Conservation (phyloP, 2,888 invertebrate genomes). For the Tiliacea aurago region DNA sequence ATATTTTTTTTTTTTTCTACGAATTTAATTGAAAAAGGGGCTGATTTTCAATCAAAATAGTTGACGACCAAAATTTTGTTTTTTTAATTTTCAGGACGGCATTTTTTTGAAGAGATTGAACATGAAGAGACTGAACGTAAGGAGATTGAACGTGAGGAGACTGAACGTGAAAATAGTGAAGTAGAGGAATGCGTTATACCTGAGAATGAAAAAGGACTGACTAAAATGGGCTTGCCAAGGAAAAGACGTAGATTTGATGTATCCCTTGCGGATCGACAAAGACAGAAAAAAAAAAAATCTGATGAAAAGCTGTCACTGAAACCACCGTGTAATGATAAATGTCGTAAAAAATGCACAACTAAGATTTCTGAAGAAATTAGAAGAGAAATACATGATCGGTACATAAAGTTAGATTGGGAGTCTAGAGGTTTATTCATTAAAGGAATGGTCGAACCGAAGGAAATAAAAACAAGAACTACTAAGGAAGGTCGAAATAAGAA, state of each 20-base stretch:
- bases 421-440: conserved; percentile 20
- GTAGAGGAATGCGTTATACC: conserved; percentile 10
- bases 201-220: conserved; percentile 12
- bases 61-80: too few species aligned
- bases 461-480: conserved; percentile 8
- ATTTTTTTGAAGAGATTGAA: not conserved
- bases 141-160: not conserved
- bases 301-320: conserved; percentile 11
- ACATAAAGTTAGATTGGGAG: conserved; percentile 10
- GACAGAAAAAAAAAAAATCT: conserved; percentile 12
- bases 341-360: conserved; percentile 15
- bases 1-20: too few species aligned
- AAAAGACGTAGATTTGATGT: conserved; percentile 15
- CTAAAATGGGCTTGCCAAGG: conserved; percentile 12
- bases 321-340: conserved; percentile 12
- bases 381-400: conserved; percentile 5
- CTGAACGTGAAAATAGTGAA: conserved; percentile 4
- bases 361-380: conserved; percentile 11
- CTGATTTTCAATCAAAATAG: too few species aligned
- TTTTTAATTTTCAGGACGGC: too few species aligned
- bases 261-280: conserved; percentile 7
- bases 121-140: not conserved
- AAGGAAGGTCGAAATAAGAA: conserved; percentile 1
- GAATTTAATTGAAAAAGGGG: too few species aligned
- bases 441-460: conserved; percentile 4